Percentiles rank a stretch among this genome's conserved stretches.
These are phyloP conservation scores for Nephrotoma appendiculata DNA, from an alignment of 2,888 invertebrate genomes.

Conservation along the genomic window DNA sequence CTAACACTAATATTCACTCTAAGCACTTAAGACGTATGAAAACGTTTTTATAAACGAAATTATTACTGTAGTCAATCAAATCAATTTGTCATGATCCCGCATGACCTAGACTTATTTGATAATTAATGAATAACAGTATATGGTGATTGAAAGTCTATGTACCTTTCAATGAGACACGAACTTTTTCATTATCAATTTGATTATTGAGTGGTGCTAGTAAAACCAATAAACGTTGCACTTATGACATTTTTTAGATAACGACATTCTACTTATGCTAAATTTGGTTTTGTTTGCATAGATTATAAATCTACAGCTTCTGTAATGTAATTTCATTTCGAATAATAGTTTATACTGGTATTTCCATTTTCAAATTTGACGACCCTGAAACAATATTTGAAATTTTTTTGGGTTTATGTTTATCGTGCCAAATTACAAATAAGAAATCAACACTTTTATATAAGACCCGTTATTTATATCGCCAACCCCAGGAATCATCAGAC, in stretches of 20 bases:
- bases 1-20: background rate
- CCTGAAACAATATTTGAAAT: no score
- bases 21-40: background rate
- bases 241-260: background rate
- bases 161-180: background rate
- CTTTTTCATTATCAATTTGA: background rate
- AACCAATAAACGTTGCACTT: background rate
- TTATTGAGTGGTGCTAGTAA: background rate
- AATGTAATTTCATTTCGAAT: no score
- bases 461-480: no score
- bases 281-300: background rate
- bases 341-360: no score
- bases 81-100: background rate
- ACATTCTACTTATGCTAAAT: background rate
- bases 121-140: background rate
- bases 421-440: no score
- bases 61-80: background rate
- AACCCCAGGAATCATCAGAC: no score
- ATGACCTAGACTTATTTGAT: background rate
- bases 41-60: background rate
- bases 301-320: background rate
- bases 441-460: no score
- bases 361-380: no score
- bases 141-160: background rate
- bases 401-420: no score